Percentiles rank a stretch among this genome's conserved stretches.
These are phyloP conservation scores for Fistularia tabacaria DNA, from an alignment of 2,797 vertebrate species.

Conservation along the genomic window DNA sequence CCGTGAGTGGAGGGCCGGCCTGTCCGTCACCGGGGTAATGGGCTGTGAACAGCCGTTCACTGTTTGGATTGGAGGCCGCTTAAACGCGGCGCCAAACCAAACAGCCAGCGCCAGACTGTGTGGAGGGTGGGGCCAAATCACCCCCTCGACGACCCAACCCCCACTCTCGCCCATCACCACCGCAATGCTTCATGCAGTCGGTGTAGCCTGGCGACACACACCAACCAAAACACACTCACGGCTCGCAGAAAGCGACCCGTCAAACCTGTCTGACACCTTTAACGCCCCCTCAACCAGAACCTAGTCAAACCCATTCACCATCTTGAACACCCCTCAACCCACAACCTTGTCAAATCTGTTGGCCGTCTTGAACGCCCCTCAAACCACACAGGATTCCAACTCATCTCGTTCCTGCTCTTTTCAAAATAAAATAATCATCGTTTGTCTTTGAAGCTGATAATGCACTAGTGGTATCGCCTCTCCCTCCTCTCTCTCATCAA, in stretches of 20 bases:
- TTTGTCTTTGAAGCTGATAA: too few species aligned
- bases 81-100: constrained; percentile 77
- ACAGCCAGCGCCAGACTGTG: constrained; percentile 63
- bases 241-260: too few species aligned
- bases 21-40: constrained; percentile 81
- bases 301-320: constrained; percentile 2
- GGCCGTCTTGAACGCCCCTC: neutral
- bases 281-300: too few species aligned
- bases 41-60: constrained; percentile 73
- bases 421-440: too few species aligned
- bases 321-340: too few species aligned
- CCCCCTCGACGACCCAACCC: constrained; percentile 41
- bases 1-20: constrained; percentile 79
- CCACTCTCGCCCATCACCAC: constrained; percentile 14
- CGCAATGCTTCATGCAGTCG: constrained; percentile 76
- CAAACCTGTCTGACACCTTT: too few species aligned
- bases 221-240: constrained; percentile 53
- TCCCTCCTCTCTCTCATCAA: too few species aligned
- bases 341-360: neutral
- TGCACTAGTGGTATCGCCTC: too few species aligned
- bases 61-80: constrained; percentile 71
- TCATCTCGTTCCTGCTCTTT: too few species aligned
- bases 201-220: constrained; percentile 71
- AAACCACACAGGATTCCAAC: too few species aligned
- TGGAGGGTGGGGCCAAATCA: constrained; percentile 69